Base-by-base conservation (phyloP, 1,140 invertebrate genomes). In the Acromyrmex echinatior region DNA sequence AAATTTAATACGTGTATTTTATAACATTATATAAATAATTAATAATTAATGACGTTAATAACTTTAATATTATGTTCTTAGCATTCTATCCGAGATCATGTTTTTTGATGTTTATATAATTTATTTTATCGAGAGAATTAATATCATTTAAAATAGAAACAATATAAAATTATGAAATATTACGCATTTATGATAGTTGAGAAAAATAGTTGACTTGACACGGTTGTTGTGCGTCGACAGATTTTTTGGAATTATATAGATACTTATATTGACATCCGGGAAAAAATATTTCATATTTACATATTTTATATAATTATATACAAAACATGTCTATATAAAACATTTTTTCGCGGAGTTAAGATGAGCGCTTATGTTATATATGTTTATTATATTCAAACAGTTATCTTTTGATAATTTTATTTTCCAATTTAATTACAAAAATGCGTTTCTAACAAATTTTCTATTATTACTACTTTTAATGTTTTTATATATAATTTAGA, bases 181-280 rank as follows among this genome's bases (percentile, higher is more conserved):
- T n/a, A n/a, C n/a, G n/a, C 18, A 56, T 56, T 6, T 56, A 18
- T n/a, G 18, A 56, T 6, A 63, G 12, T 79, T 35, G 9, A 80
- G 2, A 66, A 53, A 35, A 80, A 18, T 25, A 14, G 7, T 28
- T 28, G 28, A 91, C 79, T 74, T 71, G 74, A 86, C 73, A 56
- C 49, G 53, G 82, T 71, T 71, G 28, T 73, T 16, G 63, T 25
- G 53, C 45, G 25, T 35, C 35, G 6, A 28, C 56, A 74, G 65
- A 84, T 25, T 0, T 39, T 62, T 62, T 39, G 49, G 86, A 71
- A 74, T 56, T 18, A 56, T 35, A 35, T 35, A 35, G 35, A 35
- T 35, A 35, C 0, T 35, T 35, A 35, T 35, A 35, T 35, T 35
- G 35, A 35, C 6, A 6, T 39, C 0, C 1, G 7, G 35, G 6